Percentiles rank a stretch among this genome's conserved stretches.
phyloP scores from a whole-genome alignment of 37 sponge, comb jelly and placozoan species.

The Halisarca cf. caerulea region DNA sequence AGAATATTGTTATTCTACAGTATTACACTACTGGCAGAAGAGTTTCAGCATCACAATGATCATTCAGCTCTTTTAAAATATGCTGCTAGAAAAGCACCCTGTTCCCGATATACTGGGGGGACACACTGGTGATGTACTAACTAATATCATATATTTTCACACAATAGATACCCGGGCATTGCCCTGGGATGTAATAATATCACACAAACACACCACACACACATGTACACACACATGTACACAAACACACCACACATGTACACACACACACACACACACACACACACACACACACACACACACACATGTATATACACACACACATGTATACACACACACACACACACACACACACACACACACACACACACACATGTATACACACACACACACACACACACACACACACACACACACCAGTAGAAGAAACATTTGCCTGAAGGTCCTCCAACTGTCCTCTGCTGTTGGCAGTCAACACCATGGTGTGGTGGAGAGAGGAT shows the following conservation, averaged over 20 bases:
- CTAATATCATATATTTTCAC: too few relatives aligned
- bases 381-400: slow-evolving; percentile 11
- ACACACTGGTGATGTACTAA: too few relatives aligned
- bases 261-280: slow-evolving; percentile 23
- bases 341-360: neutral
- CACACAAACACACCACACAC: slow-evolving; percentile 32
- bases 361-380: neutral
- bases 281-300: slow-evolving; percentile 28
- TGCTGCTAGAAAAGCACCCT: too few relatives aligned
- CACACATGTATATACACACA: slow-evolving; percentile 23
- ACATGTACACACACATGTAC: slow-evolving; percentile 27
- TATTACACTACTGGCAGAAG: too few relatives aligned
- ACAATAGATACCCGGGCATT: neutral
- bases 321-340: slow-evolving; percentile 12
- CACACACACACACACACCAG: neutral
- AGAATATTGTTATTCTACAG: too few relatives aligned
- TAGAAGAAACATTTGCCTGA: neutral
- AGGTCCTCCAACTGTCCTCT: neutral
- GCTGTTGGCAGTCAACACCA: neutral
- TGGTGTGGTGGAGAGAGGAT: neutral
- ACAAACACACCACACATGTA: neutral
- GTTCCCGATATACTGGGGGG: too few relatives aligned
- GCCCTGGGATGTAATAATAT: neutral
- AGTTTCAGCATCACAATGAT: too few relatives aligned
- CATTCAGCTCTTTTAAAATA: too few relatives aligned